Evolutionary conservation across 1,140 invertebrate genomes (phyloP).

Genomic region (Drosophila gunungcola): DNA sequence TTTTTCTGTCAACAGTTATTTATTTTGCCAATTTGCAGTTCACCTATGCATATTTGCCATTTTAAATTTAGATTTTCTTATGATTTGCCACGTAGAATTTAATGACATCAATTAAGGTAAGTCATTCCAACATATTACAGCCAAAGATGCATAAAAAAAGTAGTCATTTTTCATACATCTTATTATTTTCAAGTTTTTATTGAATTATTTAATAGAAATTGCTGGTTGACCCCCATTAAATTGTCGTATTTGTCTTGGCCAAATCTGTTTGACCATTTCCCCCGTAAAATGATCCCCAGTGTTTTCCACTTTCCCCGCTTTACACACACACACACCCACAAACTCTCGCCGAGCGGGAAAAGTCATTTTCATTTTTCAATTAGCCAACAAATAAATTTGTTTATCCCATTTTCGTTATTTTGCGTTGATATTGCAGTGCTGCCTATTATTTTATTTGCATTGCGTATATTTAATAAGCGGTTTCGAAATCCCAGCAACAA

Average conservation of each 20-base stretch:
- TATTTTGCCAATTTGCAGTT: too few relatives aligned
- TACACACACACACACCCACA: conserved; percentile 9
- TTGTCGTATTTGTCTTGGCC: not conserved
- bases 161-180: too few relatives aligned
- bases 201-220: not conserved
- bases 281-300: not conserved
- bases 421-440: conserved; percentile 7
- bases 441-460: conserved; percentile 44
- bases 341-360: conserved; percentile 1
- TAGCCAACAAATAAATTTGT: conserved; percentile 56
- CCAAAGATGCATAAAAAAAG: too few relatives aligned
- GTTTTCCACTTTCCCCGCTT: conserved; percentile 27
- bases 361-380: conserved; percentile 57
- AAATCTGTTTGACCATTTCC: conserved; percentile 1
- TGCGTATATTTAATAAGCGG: conserved; percentile 70
- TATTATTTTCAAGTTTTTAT: not conserved
- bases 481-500: conserved; percentile 52
- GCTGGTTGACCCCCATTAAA: too few relatives aligned
- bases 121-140: too few relatives aligned
- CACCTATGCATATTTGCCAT: too few relatives aligned
- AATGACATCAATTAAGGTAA: too few relatives aligned
- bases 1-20: too few relatives aligned
- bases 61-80: too few relatives aligned
- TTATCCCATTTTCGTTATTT: conserved; percentile 31
- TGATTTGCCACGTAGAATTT: too few relatives aligned